Evolutionary conservation across 1,140 invertebrate genomes (phyloP), one percentile per base, ranked within the genome.

Genomic region (Drosophila watanabei): DNA sequence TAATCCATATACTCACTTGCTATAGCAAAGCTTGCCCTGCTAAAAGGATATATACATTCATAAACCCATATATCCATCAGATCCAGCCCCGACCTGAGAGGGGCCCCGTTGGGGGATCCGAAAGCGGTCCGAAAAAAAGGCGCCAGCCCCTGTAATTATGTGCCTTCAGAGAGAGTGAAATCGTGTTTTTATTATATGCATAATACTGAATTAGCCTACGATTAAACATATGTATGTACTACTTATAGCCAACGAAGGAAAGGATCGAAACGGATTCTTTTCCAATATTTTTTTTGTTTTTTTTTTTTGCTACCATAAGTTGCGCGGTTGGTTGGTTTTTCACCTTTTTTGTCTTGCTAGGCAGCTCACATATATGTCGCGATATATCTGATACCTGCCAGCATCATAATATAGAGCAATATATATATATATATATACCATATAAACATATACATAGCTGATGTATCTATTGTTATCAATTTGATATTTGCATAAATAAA

Each of bases 401-500:
- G 64, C 80, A 66, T 51, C 80, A 66, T 51, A 69, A 77, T 46
- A 65, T 68, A 71, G 33, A 37, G 20, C 18, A 35, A 35, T 52
- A 78, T 39, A 62, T 71, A 32, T 61, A 62, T 54, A 72, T 37
- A 62, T 72, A 77, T 60, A 76, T 57, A 66, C 37, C 7, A 54
- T 41, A 77, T 48, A 69, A 57, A 62, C 35, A 82, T 62, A 78
- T 60, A 46, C 33, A 75, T 80, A 88, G 80, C 80, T 70, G 72
- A 87, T 88, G 85, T 88, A 88, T 88, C 80, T 83, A 88, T 88
- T 88, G 84, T 88, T 88, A 80, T 88, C 80, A 88, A 80, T 64
- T 88, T 88, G 77, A 88, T 80, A 88, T 88, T 88, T 88, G 72
- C 84, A 88, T 88, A 66, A 88, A 88, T 88, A 88, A 88, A 88